A percentile compares a stretch with the other conserved stretches of the same genome.
Conservation (phyloP, 2,113 vertebrate species). For the Tyto alba region DNA sequence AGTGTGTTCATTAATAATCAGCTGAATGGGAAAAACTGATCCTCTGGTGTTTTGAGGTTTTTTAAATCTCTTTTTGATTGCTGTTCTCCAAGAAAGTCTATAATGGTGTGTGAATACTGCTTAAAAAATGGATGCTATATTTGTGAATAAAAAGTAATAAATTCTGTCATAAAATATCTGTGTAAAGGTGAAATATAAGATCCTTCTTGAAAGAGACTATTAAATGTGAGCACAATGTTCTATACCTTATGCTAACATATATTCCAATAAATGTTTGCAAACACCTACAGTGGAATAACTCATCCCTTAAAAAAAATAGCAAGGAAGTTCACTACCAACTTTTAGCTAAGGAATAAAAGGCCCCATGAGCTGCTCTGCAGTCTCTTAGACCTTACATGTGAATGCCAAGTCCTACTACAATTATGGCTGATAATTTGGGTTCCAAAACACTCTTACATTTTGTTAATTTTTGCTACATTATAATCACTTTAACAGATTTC, state of each 20-base stretch:
- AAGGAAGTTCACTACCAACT: not conserved
- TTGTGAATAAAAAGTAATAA: not conserved
- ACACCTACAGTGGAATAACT: not conserved
- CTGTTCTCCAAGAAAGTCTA: not conserved
- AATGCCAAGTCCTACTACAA: not conserved
- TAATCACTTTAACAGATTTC: not conserved
- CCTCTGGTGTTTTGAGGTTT: not conserved
- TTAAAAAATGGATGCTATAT: not conserved
- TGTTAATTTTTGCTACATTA: not conserved
- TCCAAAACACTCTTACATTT: not conserved
- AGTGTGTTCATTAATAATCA: not conserved
- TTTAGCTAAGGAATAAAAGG: constrained; percentile 3
- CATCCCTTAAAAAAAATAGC: not conserved
- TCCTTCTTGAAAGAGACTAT: not conserved
- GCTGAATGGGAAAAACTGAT: not conserved
- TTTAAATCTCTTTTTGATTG: not conserved
- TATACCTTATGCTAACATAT: not conserved
- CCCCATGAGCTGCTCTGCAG: not conserved
- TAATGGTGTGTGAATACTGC: not conserved
- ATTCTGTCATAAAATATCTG: not conserved
- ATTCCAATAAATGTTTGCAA: not conserved
- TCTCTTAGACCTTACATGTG: not conserved
- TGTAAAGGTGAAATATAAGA: not conserved
- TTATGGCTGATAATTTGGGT: not conserved
- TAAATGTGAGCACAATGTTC: not conserved